phyloP scores from a whole-genome alignment of 2,888 invertebrate genomes.

The Scelioninae gen. 2 region DNA sequence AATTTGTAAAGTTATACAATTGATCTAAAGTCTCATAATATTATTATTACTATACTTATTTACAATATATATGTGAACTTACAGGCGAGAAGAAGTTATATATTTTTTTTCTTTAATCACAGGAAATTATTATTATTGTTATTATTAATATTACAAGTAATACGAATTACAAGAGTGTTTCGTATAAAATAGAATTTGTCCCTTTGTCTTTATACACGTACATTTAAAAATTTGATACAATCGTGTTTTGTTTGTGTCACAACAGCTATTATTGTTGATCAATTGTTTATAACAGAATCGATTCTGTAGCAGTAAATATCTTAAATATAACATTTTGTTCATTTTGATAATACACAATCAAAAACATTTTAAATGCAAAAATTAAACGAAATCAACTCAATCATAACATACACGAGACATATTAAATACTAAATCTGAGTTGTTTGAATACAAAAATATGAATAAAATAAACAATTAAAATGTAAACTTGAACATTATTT shows the following conservation, averaged over 20 bases:
- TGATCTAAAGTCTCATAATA: too few species aligned
- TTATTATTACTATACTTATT: too few species aligned
- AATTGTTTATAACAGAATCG: slow-evolving; percentile 22
- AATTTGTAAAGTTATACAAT: too few species aligned
- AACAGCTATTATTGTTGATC: slow-evolving; percentile 40
- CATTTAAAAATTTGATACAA: slow-evolving; percentile 71
- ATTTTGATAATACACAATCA: too few species aligned
- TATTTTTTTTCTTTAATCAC: slow-evolving; percentile 52
- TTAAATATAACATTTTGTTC: too few species aligned
- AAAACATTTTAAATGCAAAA: too few species aligned
- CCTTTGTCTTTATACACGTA: slow-evolving; percentile 64
- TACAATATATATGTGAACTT: slow-evolving; percentile 54
- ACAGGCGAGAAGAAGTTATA: slow-evolving; percentile 56
- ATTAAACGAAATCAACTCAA: too few species aligned
- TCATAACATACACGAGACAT: too few species aligned
- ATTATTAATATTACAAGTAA: slow-evolving; percentile 50
- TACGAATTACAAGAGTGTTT: slow-evolving; percentile 56
- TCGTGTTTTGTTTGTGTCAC: slow-evolving; percentile 63
- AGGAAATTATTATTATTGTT: slow-evolving; percentile 57
- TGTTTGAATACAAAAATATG: neutral
- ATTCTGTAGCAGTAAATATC: too few species aligned
- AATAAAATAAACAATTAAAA: slow-evolving; percentile 4
- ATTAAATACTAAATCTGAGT: too few species aligned
- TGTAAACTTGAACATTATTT: slow-evolving; percentile 34
- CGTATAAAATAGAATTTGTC: slow-evolving; percentile 69